Evolutionary conservation across 2,797 vertebrate species (phyloP).

Genomic region (Aldrovandia affinis): DNA sequence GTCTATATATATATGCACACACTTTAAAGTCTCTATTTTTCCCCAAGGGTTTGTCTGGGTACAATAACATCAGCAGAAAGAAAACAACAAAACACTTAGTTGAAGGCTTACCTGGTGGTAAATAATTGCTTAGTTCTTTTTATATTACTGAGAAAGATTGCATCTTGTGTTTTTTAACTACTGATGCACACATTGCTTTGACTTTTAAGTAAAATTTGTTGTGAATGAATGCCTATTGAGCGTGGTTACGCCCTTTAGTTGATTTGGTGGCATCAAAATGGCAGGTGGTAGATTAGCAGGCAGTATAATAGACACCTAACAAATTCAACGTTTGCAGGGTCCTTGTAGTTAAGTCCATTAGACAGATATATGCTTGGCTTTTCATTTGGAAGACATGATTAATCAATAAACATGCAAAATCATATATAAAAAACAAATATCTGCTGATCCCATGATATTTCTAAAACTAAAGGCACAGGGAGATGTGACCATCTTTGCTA

Average conservation of each 20-base stretch:
- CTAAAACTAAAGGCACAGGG: slow-evolving; percentile 25
- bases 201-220: not conserved
- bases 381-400: slow-evolving; percentile 32
- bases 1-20: too few species aligned
- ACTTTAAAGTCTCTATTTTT: not conserved
- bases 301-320: slow-evolving; percentile 32
- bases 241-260: not conserved
- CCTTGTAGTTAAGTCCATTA: slow-evolving; percentile 28
- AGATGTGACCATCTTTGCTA: not conserved
- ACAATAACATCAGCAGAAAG: not conserved
- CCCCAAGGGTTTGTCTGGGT: not conserved
- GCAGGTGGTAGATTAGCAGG: slow-evolving; percentile 38
- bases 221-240: not conserved
- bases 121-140: not conserved
- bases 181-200: not conserved
- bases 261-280: slow-evolving; percentile 17
- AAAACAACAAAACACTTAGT: not conserved
- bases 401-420: slow-evolving; percentile 19
- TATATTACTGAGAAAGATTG: slow-evolving; percentile 5
- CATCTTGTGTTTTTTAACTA: slow-evolving; percentile 9
- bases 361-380: slow-evolving; percentile 25
- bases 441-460: not conserved
- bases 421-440: not conserved
- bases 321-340: slow-evolving; percentile 26
- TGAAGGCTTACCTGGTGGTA: not conserved